These are phyloP conservation scores for Meiosimyza platycephala DNA, from an alignment of 2,888 invertebrate genomes.

Conservation along the genomic window DNA sequence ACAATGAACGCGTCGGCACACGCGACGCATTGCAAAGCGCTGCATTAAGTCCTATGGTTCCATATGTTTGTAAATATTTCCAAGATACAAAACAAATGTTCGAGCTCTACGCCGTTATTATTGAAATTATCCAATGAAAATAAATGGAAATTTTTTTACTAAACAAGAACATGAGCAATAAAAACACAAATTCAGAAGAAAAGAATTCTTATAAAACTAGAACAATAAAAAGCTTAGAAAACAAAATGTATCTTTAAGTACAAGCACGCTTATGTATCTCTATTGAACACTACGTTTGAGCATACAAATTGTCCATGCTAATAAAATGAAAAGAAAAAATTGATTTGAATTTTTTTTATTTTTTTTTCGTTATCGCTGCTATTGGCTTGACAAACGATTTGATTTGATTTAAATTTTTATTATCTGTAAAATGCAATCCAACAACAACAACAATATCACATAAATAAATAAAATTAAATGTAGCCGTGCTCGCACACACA, in stretches of 20 bases:
- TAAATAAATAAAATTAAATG: neutral
- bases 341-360: neutral
- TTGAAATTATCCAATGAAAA: too few species aligned
- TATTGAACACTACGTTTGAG: neutral
- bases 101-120: too few species aligned
- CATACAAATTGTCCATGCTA: neutral
- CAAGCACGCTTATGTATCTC: neutral
- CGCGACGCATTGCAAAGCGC: too few species aligned
- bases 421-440: too few species aligned
- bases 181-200: neutral
- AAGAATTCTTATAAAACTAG: neutral
- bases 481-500: too few species aligned
- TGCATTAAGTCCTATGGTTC: too few species aligned
- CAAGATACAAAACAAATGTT: too few species aligned
- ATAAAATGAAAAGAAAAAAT: neutral
- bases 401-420: neutral
- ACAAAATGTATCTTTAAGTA: neutral
- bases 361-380: constrained; percentile 1
- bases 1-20: too few species aligned
- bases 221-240: neutral
- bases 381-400: constrained; percentile 8
- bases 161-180: neutral
- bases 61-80: too few species aligned
- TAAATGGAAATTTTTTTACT: too few species aligned
- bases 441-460: neutral